Evolutionary conservation across 2,797 vertebrate species (phyloP).

Genomic region (Sebastes ruberrimus): DNA sequence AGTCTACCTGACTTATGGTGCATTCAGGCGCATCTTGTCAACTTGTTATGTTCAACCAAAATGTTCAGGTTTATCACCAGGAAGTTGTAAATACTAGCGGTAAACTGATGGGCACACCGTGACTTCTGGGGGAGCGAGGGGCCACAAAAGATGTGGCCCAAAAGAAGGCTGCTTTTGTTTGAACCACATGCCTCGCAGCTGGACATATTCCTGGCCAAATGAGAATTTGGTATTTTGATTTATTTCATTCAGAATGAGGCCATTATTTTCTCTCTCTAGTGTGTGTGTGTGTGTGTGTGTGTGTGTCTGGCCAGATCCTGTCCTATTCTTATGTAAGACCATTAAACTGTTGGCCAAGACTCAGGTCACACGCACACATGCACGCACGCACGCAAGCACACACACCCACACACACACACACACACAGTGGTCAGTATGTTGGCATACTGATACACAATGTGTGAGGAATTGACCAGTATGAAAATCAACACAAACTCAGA

Average conservation of each 20-base stretch:
- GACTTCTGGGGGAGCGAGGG: not conserved
- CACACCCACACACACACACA: not conserved
- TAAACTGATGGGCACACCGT: not conserved
- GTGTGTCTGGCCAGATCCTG: not conserved
- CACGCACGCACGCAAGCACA: not conserved
- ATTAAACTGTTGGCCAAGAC: not conserved
- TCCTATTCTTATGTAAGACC: constrained; percentile 10
- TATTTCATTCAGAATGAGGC: not conserved
- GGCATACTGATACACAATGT: not conserved
- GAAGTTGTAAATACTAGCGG: not conserved
- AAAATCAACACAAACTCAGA: not conserved
- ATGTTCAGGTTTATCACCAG: not conserved
- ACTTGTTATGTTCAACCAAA: not conserved
- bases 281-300: not conserved
- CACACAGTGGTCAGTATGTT: not conserved
- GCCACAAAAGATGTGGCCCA: not conserved
- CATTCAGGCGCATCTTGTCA: not conserved
- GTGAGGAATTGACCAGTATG: not conserved
- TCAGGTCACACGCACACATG: not conserved
- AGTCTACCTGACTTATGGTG: not conserved
- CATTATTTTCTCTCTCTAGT: not conserved
- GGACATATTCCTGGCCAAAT: not conserved
- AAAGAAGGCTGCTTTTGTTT: not conserved
- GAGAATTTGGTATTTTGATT: not conserved
- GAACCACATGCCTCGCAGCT: not conserved